Evolutionary conservation across 1,140 invertebrate genomes (phyloP).

Genomic region (Drosophila takahashii): DNA sequence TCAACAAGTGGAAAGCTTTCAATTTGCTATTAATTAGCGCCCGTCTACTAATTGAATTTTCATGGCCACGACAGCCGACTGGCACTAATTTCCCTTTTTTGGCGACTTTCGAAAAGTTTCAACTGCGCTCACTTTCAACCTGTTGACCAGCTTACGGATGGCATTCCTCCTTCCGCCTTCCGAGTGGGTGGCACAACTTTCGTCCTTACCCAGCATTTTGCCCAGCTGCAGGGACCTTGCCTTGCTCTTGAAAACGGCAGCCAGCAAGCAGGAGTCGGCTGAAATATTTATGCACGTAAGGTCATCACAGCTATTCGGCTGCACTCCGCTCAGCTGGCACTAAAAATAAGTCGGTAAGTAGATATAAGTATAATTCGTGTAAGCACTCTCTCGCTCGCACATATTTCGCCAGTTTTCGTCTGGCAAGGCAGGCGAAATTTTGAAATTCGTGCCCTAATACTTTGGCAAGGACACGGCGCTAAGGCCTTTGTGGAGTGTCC

Average conservation of each 20-base stretch:
- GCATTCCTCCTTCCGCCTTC: not conserved
- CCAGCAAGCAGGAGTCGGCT: constrained; percentile 53
- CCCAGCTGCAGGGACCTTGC: constrained; percentile 62
- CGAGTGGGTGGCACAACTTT: constrained; percentile 22
- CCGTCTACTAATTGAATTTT: constrained; percentile 72
- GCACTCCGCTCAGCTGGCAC: constrained; percentile 66
- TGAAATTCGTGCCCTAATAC: constrained; percentile 58
- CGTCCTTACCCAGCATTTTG: constrained; percentile 54
- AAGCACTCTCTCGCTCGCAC: not conserved
- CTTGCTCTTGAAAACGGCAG: constrained; percentile 78
- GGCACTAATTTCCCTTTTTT: constrained; percentile 25
- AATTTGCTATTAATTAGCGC: constrained; percentile 71
- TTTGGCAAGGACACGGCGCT: constrained; percentile 57
- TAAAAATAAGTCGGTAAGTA: constrained; percentile 58
- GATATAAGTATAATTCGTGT: constrained; percentile 44
- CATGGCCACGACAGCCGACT: constrained; percentile 43
- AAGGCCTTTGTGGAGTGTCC: constrained; percentile 32
- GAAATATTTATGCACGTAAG: constrained; percentile 81
- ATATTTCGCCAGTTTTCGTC: constrained; percentile 13
- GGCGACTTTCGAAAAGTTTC: constrained; percentile 35
- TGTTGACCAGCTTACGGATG: constrained; percentile 58
- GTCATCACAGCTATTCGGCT: constrained; percentile 73
- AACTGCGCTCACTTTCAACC: constrained; percentile 56
- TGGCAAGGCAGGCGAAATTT: constrained; percentile 44
- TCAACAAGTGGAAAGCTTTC: constrained; percentile 79